These are phyloP conservation scores for Pilophorus perplexus DNA, from an alignment of 2,888 invertebrate species.

Conservation along the genomic window DNA sequence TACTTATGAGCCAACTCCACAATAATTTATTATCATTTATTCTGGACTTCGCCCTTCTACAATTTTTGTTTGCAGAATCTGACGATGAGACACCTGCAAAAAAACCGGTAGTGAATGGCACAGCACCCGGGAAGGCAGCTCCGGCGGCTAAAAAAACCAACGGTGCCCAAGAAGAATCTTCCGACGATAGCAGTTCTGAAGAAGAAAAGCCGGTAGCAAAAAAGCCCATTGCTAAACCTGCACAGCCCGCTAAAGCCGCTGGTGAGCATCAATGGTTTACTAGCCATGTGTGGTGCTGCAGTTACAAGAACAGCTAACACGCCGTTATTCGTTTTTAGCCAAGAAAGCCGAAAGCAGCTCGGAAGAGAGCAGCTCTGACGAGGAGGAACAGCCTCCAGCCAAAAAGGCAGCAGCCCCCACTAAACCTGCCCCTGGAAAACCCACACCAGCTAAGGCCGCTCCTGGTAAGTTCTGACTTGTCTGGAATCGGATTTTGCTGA, in stretches of 20 bases:
- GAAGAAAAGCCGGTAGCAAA: conserved; percentile 29
- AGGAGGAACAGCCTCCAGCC: conserved; percentile 45
- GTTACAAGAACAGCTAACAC: too few species aligned
- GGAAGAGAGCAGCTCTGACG: conserved; percentile 43
- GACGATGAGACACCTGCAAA: conserved; percentile 51
- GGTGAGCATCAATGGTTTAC: too few species aligned
- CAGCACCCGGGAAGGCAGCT: not conserved
- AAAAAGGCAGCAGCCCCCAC: conserved; percentile 6
- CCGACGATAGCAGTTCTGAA: conserved; percentile 21
- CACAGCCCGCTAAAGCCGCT: not conserved
- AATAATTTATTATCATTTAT: conserved; percentile 38
- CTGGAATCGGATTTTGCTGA: too few species aligned
- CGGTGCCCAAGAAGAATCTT: conserved; percentile 11
- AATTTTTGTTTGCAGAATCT: conserved; percentile 44
- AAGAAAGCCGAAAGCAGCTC: conserved; percentile 31
- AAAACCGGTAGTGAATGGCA: conserved; percentile 45
- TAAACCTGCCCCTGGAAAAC: conserved; percentile 10
- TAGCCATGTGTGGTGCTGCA: too few species aligned
- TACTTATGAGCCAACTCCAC: conserved; percentile 51
- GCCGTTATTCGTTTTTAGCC: not conserved
- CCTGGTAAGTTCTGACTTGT: conserved; percentile 1
- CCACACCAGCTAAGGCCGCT: not conserved
- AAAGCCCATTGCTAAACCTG: conserved; percentile 12
- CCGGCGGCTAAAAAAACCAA: not conserved
- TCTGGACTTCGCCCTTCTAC: not conserved